These are phyloP conservation scores for Erynnis tages DNA, from an alignment of 2,888 invertebrate genomes.

Conservation along the genomic window DNA sequence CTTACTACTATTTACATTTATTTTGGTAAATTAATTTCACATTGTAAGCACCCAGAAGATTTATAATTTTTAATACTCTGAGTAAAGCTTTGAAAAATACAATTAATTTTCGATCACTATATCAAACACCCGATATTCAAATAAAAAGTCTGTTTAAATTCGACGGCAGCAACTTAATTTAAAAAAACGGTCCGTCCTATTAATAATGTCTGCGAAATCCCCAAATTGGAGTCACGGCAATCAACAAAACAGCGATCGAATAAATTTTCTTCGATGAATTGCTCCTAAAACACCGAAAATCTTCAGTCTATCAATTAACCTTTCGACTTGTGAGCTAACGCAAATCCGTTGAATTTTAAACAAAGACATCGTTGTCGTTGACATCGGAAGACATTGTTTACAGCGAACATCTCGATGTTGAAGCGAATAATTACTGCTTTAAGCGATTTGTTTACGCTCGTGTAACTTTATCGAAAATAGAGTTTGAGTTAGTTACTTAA, in stretches of 20 bases:
- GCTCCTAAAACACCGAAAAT: conserved; percentile 13
- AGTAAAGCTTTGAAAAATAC: too few species aligned
- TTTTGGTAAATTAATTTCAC: too few species aligned
- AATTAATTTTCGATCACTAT: too few species aligned
- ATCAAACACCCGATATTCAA: too few species aligned
- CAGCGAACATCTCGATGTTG: conserved; percentile 36
- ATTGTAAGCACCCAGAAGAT: too few species aligned
- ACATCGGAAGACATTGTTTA: conserved; percentile 34
- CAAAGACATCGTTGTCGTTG: conserved; percentile 28
- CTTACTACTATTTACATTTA: too few species aligned
- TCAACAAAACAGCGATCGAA: conserved; percentile 19
- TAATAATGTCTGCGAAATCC: conserved; percentile 14
- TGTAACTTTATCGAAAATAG: conserved; percentile 30
- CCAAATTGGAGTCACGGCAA: conserved; percentile 15
- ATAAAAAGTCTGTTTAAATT: conserved; percentile 2
- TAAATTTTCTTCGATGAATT: conserved; percentile 21
- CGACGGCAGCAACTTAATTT: not conserved
- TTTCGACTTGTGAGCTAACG: conserved; percentile 17
- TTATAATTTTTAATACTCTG: too few species aligned
- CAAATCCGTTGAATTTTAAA: conserved; percentile 29
- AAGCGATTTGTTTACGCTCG: conserved; percentile 36
- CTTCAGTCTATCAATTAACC: conserved; percentile 32
- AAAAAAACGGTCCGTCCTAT: conserved; percentile 2
- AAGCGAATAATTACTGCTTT: conserved; percentile 37
- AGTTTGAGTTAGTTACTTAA: conserved; percentile 29